Evolutionary conservation across 2,797 vertebrate species (phyloP).

Genomic region (Acestrorhynchus altus): DNA sequence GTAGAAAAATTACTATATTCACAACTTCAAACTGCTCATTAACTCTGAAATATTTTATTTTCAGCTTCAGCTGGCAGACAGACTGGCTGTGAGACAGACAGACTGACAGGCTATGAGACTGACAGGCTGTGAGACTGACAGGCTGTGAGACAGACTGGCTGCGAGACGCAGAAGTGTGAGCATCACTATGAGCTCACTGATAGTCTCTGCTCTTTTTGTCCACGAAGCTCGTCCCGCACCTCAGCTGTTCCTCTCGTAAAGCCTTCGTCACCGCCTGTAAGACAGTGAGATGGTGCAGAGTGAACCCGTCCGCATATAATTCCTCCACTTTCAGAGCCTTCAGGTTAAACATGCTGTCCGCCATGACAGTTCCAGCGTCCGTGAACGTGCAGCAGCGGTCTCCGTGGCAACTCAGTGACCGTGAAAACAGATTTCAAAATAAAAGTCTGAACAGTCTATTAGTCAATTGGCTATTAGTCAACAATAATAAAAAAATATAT

Average conservation of each 20-base stretch:
- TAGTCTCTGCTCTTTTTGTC: not conserved
- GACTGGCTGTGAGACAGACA: no score
- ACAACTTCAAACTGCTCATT: no score
- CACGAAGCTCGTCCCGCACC: slow-evolving; percentile 59
- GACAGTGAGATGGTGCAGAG: slow-evolving; percentile 61
- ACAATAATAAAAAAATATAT: no score
- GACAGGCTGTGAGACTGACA: no score
- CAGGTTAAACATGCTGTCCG: slow-evolving; percentile 50
- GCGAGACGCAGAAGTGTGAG: no score
- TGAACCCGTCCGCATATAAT: slow-evolving; percentile 64
- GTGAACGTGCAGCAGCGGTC: slow-evolving; percentile 41
- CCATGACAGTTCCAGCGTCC: slow-evolving; percentile 50
- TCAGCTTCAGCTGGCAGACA: no score
- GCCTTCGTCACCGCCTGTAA: slow-evolving; percentile 70
- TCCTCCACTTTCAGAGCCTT: slow-evolving; percentile 57
- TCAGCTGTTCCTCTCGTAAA: slow-evolving; percentile 71
- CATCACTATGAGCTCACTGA: not conserved
- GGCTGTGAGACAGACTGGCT: no score
- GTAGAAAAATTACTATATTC: no score
- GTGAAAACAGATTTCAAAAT: slow-evolving; percentile 46
- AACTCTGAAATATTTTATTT: no score
- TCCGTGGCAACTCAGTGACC: slow-evolving; percentile 29
- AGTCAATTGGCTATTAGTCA: no score
- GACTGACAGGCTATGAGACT: no score
- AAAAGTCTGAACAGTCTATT: slow-evolving; percentile 66